Evolutionary conservation across 1,140 invertebrate genomes (phyloP), one percentile per base, ranked within the genome.

Genomic region (Neelides sp.): DNA sequence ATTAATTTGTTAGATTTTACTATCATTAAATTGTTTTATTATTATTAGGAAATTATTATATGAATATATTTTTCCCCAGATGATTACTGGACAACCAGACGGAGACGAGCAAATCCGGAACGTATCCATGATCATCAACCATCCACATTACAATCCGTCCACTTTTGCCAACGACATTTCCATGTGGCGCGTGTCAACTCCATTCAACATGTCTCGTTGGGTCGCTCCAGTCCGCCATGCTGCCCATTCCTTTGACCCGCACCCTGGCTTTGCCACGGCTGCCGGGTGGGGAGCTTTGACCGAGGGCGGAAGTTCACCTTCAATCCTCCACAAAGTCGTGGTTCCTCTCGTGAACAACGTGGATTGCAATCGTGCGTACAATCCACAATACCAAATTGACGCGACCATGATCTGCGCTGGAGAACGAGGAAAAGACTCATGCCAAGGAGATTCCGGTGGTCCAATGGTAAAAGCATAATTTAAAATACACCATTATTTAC

Each of bases 141-240:
- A 54, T 20, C 47, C 46, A 15, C 17, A 46, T 22, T 54, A 40
- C 47, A 45, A 46, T 26, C 4, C 34, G 47, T 48, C 65, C 34
- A 71, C 68, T 4, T 68, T 73, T 3, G 66, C 69, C 41, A 70
- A 71, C 51, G 73, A 74, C 54, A 66, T 74, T 41, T 72, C 73
- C 13, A 54, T 74, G 15, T 55, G 73, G 8, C 66, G 65, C 52
- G 57, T 74, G 13, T 53, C 57, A 27, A 54, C 55, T n/a, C 64
- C 68, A 4, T 64, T 71, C 2, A 50, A 52, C 3, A 57, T 72
- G 10, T 12, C n/a, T 5, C 43, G 27, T 23, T 54, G 48, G 7
- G 62, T 69, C 0, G 55, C 62, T 1, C 65, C 64, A 36, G 70
- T 66, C 5, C 73, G 69, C 56, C 47, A 73, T 20, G 70, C 72